A percentile compares a stretch with the other conserved stretches of the same genome.
phyloP scores from a whole-genome alignment of 2,888 invertebrate species.

The Lochmaea capreae region DNA sequence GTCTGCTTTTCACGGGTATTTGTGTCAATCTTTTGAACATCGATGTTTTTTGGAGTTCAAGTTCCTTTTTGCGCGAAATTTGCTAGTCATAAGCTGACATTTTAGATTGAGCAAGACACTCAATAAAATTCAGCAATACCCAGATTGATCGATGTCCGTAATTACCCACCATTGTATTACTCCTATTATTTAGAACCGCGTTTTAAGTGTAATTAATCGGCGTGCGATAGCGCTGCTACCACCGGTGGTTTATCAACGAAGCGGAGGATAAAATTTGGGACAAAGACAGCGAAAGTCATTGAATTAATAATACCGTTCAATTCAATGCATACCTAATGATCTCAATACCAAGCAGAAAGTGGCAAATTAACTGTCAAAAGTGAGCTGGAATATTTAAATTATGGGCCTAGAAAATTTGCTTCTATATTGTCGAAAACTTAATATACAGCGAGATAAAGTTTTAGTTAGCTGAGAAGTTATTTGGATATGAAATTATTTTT shows the following conservation, averaged over 20 bases:
- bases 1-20: too few relatives aligned
- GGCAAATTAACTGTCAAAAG: neutral
- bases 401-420: neutral
- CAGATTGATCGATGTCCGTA: conserved; percentile 3
- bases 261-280: neutral
- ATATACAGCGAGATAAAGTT: too few relatives aligned
- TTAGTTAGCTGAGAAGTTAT: too few relatives aligned
- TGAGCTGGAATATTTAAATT: neutral
- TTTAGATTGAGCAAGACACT: neutral
- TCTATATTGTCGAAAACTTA: too few relatives aligned
- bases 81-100: neutral
- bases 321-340: neutral
- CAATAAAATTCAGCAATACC: neutral
- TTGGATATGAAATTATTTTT: too few relatives aligned
- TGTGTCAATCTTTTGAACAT: too few relatives aligned
- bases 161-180: conserved; percentile 5
- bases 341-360: neutral
- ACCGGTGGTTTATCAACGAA: conserved; percentile 5
- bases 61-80: neutral
- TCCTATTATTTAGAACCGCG: conserved; percentile 1
- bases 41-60: too few relatives aligned
- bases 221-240: neutral
- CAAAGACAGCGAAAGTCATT: neutral
- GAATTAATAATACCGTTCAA: neutral
- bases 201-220: conserved; percentile 4